Conservation (phyloP, 2,113 vertebrate genomes). For the Ctenodactylus gundi region DNA sequence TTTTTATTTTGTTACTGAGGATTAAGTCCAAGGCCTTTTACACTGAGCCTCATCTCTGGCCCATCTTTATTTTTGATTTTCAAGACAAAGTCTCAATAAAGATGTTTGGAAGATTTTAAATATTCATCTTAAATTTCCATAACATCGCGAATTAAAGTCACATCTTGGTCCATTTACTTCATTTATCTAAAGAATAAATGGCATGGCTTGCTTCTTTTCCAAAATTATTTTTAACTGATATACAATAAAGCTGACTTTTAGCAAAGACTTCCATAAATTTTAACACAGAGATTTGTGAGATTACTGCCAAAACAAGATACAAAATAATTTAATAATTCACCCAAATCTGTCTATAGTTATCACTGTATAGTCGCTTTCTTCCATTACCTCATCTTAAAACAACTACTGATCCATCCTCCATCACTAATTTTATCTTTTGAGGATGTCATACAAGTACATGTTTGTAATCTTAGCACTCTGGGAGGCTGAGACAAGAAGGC, state of each 20-base stretch:
- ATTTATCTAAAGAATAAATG: neutral
- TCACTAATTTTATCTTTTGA: neutral
- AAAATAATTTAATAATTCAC: neutral
- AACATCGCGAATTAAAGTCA: neutral
- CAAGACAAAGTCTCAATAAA: too few species aligned
- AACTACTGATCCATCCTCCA: neutral
- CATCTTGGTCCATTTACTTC: neutral
- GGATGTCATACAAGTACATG: neutral
- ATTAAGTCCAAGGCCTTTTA: too few species aligned
- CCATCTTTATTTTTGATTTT: too few species aligned
- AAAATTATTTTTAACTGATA: neutral
- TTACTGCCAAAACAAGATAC: neutral
- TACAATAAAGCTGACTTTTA: neutral
- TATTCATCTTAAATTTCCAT: neutral
- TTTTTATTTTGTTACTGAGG: too few species aligned
- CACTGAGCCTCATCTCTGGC: too few species aligned
- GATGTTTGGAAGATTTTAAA: neutral
- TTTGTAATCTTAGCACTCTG: too few species aligned
- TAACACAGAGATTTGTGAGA: neutral
- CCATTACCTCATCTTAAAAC: neutral
- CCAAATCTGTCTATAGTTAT: neutral
- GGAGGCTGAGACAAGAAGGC: too few species aligned
- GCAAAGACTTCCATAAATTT: neutral
- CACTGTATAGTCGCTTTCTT: neutral
- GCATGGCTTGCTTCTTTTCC: neutral